Conservation (phyloP, 1,140 invertebrate genomes). For the Ceratina australensis region DNA sequence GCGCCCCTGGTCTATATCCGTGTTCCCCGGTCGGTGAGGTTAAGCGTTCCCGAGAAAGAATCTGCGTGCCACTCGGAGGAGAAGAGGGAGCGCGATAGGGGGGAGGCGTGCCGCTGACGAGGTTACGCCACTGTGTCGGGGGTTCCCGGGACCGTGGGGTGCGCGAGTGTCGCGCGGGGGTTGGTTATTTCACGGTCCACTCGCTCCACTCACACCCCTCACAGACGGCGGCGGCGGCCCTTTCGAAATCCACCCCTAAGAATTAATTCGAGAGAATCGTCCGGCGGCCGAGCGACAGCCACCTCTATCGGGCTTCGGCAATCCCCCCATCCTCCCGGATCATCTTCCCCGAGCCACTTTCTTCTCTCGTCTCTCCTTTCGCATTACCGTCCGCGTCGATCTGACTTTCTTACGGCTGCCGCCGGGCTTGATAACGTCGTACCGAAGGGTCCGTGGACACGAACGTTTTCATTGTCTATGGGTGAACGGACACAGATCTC, state of each 20-base stretch:
- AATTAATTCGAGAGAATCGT: slow-evolving; percentile 80
- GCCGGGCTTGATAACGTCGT: slow-evolving; percentile 66
- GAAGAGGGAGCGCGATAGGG: neutral
- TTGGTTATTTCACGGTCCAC: slow-evolving; percentile 80
- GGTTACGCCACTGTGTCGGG: slow-evolving; percentile 69
- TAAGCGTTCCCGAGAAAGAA: slow-evolving; percentile 39
- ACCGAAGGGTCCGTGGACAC: slow-evolving; percentile 38
- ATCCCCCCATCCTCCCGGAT: slow-evolving; percentile 22
- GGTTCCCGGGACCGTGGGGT: slow-evolving; percentile 59
- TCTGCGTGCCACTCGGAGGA: neutral
- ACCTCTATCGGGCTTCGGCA: slow-evolving; percentile 50
- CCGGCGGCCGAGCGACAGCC: slow-evolving; percentile 73
- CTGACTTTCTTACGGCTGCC: slow-evolving; percentile 59
- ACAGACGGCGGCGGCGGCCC: slow-evolving; percentile 58
- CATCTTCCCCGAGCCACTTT: slow-evolving; percentile 26
- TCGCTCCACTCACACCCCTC: slow-evolving; percentile 75
- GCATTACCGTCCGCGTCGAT: slow-evolving; percentile 67
- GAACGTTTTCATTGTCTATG: slow-evolving; percentile 29
- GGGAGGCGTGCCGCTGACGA: slow-evolving; percentile 44
- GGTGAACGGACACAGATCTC: slow-evolving; percentile 19
- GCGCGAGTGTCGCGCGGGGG: slow-evolving; percentile 72
- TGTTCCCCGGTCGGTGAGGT: slow-evolving; percentile 14
- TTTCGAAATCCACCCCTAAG: slow-evolving; percentile 77
- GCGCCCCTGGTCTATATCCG: slow-evolving; percentile 7
- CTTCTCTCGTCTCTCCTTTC: slow-evolving; percentile 59